Conservation (phyloP, 2,888 invertebrate species). For the Thecophora atra region DNA sequence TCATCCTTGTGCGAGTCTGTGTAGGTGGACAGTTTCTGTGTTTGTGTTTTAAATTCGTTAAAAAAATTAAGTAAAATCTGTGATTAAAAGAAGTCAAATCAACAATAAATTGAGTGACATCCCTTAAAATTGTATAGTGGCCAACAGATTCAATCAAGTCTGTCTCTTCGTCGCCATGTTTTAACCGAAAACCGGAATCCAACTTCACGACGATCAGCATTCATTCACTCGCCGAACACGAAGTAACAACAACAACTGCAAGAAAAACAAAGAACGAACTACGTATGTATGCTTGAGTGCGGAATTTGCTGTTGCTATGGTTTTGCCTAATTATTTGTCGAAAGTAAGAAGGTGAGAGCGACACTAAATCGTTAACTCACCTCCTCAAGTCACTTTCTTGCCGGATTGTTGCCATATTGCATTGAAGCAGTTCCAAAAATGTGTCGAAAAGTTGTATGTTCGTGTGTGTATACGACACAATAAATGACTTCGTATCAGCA, state of each 20-base stretch:
- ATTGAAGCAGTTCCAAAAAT: neutral
- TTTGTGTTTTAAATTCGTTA: neutral
- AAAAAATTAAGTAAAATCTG: neutral
- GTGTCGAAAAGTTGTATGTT: no score
- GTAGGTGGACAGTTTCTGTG: no score
- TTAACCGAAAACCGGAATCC: constrained; percentile 22
- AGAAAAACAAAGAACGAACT: neutral
- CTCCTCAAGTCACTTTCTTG: neutral
- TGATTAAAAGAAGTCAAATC: neutral
- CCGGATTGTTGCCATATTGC: constrained; percentile 18
- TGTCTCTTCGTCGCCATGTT: constrained; percentile 22
- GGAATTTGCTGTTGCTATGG: neutral
- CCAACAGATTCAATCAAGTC: constrained; percentile 8
- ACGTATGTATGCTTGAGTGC: constrained; percentile 1
- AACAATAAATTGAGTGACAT: neutral
- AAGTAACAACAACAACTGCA: neutral
- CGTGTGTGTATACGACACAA: no score
- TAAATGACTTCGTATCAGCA: no score
- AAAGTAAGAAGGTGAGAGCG: constrained; percentile 23
- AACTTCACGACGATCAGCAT: neutral
- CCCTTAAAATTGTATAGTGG: neutral
- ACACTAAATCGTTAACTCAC: constrained; percentile 1
- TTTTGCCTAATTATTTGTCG: constrained; percentile 22
- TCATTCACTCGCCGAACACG: neutral
- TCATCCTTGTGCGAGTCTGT: neutral